Evolutionary conservation across 1,140 invertebrate species (phyloP).

Genomic region (Drosophila orosa): DNA sequence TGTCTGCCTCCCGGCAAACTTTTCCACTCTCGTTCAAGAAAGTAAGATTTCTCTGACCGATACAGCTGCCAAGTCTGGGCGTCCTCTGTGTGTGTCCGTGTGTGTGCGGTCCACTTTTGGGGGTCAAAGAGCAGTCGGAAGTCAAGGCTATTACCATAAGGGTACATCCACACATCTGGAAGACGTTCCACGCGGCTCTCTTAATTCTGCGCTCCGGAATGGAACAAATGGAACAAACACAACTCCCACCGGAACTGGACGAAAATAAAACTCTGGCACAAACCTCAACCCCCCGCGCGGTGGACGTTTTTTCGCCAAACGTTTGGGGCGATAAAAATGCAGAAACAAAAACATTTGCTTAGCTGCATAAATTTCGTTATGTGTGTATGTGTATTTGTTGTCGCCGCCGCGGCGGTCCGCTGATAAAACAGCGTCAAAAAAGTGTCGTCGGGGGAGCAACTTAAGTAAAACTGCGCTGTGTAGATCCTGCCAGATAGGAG

Average conservation of each 20-base stretch:
- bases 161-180: slow-evolving; percentile 20
- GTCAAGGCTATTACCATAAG: slow-evolving; percentile 49
- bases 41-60: slow-evolving; percentile 63
- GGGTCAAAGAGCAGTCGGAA: slow-evolving; percentile 40
- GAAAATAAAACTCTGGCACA: slow-evolving; percentile 41
- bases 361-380: slow-evolving; percentile 76
- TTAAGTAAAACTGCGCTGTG: slow-evolving; percentile 53
- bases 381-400: slow-evolving; percentile 14
- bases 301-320: slow-evolving; percentile 25
- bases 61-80: slow-evolving; percentile 21
- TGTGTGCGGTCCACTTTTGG: slow-evolving; percentile 45
- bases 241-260: slow-evolving; percentile 23
- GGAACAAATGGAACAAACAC: slow-evolving; percentile 21
- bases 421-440: slow-evolving; percentile 73
- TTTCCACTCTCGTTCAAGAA: slow-evolving; percentile 61
- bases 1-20: slow-evolving; percentile 52
- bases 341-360: slow-evolving; percentile 73
- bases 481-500: slow-evolving; percentile 24
- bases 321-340: slow-evolving; percentile 72
- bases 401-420: slow-evolving; percentile 43
- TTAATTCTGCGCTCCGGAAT: slow-evolving; percentile 14
- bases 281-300: slow-evolving; percentile 5
- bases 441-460: slow-evolving; percentile 78
- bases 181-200: slow-evolving; percentile 3
- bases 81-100: slow-evolving; percentile 6